Evolutionary conservation across 1,140 invertebrate genomes (phyloP), one percentile per base, ranked within the genome.

Genomic region (Orussus abietinus): DNA sequence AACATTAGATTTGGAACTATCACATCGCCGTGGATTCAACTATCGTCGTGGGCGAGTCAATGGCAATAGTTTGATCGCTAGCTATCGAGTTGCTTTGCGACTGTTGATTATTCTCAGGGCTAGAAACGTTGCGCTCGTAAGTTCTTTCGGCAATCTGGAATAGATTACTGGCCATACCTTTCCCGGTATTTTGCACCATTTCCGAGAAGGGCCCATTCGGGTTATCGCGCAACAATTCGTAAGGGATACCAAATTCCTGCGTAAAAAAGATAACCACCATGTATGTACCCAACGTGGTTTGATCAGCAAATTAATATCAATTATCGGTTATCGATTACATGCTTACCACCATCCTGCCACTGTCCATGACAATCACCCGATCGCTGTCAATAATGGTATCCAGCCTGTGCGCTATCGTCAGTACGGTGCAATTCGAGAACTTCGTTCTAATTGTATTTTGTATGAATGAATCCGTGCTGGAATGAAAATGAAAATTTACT

Each of bases 221-320:
- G 18, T 81, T 76, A 11, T 53, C 38, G 10, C 72, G 70, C 7
- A 90, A 64, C 9, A 90, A 66, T 19, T 72, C 64, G 55, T 80
- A 75, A 0, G 87, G 85, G 42, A 79, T 75, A 37, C 84, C 86
- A 59, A 84, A 85, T 67, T 90, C 87, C 10, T 68, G 7, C 11
- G 37, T 15, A 3, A 19, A 35, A 22, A 41, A 51, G 4, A 80
- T 67, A 37, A 69, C 60, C 44, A 78, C 68, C 54, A 61, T 74
- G 5, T 17, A 5, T n/a, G 13, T 11, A 11, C 9, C 11, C 20
- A 20, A 3, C 13, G 28, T 31, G 14, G 10, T n/a, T 22, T 2
- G 3, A 22, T 25, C n/a, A 31, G 17, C 22, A 18, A n/a, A 36
- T 3, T 25, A 32, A 25, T 36, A 37, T 11, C 12, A 19, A 25